Base-by-base conservation (phyloP, 1,140 invertebrate genomes). In the Aphaenogaster rudis region DNA sequence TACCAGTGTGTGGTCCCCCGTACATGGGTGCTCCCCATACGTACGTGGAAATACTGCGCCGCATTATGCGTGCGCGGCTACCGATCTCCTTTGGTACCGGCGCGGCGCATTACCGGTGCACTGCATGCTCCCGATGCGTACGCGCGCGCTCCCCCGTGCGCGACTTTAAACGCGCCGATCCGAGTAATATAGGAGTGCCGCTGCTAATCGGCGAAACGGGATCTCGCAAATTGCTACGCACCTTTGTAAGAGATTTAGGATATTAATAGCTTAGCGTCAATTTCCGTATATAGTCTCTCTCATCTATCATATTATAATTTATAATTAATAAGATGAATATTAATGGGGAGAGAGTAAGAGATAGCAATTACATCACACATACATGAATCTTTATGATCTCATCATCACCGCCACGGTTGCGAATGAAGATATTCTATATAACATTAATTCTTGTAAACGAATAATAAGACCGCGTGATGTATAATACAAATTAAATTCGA, bases 1-100 rank as follows among this genome's bases (percentile, higher is more conserved):
- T 93, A 94, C 93, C 93, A 92, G 91, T 93, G 93, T 94, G 93
- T 93, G 93, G 93, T 94, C 93, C 42, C 66, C 79, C 71, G 81
- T 88, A 67, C n/a, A 86, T 81, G 86, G 74, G 48, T 88, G 78
- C 82, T 71, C 33, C 33, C 67, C 61, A 72, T 48, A 48, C 54
- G 71, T 13, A 54, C 39, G 64, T 36, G 74, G 42, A 66, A 64
- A 79, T 21, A 48, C 42, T 69, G 82, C 28, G 33, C 9, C 15
- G 39, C 57, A 74, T 86, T 86, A 76, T 86, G 59, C 82, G n/a
- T 8, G 28, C 42, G 52, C 52, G 28, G 64, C 69, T 82, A 82
- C 80, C 67, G 80, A 74, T 63, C 57, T 48, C 45, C 59, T 76
- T 84, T 74, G 17, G n/a, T 82, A 54, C 9, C 67, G 45, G 36